Percentiles rank a stretch among this genome's conserved stretches.
phyloP scores from a whole-genome alignment of 2,888 invertebrate genomes.

The Cephus pygmeus region DNA sequence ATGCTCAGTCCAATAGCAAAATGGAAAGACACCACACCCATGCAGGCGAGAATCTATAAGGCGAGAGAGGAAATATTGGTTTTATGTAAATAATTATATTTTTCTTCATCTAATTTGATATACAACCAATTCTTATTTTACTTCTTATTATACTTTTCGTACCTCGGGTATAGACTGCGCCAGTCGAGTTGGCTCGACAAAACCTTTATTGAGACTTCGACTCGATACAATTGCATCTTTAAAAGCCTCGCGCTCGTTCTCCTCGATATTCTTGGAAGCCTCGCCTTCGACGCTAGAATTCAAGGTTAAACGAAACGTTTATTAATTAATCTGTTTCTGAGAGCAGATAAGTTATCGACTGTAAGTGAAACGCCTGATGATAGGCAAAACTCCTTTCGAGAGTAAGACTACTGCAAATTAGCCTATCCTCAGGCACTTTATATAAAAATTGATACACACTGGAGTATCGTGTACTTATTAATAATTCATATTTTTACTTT shows the following conservation, averaged over 20 bases:
- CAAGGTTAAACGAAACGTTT: not conserved
- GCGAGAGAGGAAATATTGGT: not conserved
- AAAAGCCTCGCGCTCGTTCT: conserved; percentile 60
- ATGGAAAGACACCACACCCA: conserved; percentile 70
- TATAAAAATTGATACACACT: not conserved
- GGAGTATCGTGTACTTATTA: not conserved
- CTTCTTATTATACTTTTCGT: not conserved
- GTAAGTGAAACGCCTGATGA: not conserved
- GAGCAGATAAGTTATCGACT: not conserved
- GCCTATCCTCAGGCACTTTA: not conserved
- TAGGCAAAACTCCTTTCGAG: not conserved
- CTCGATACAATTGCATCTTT: conserved; percentile 62
- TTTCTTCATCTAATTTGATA: not conserved
- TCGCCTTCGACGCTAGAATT: conserved; percentile 56
- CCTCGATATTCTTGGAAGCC: conserved; percentile 62
- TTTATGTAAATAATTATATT: not conserved
- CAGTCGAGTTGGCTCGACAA: conserved; percentile 48
- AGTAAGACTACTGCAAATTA: not conserved
- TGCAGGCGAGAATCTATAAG: conserved; percentile 68
- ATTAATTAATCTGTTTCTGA: not conserved
- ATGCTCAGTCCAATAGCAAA: conserved; percentile 72
- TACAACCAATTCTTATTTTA: not conserved
- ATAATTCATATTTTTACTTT: no score
- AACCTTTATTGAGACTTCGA: conserved; percentile 59
- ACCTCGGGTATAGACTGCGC: conserved; percentile 57